Base-by-base conservation (phyloP, 2,113 vertebrate species). In the Jaculus jaculus region DNA sequence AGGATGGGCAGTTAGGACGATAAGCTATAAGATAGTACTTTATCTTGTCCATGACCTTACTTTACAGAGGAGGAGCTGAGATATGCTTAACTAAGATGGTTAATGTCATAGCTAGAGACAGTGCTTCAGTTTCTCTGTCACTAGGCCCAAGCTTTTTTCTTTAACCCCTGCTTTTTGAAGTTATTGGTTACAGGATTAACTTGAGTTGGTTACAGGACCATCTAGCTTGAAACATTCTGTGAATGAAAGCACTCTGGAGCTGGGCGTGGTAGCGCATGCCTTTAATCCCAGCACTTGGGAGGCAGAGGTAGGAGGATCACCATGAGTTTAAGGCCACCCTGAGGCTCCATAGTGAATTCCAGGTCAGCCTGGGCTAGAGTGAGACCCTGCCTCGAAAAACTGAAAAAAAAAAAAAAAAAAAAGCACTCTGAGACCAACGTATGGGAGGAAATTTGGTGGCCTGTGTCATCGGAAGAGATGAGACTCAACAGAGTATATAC, bases 131-230 rank as follows among this genome's bases (percentile, higher is more conserved):
- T 79, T 77, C 66, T 51, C 83, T 5, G 18, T 81, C 68, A 58
- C 21, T 34, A n/a, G 42, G n/a, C 28, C 68, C 17, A n/a, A 71
- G 66, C 63, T 7, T 20, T 79, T 71, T 71, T n/a, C 17, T 34
- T 71, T 72, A 20, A 72, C 69, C n/a, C n/a, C 42, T 73, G 34
- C 54, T 87, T 93, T 89, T 94, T 16, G 7, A 58, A 47, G 11
- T 81, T 74, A 26, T 88, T 58, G 32, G 15, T 23, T 32, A 75
- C 65, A 92, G 66, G 72, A 88, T 89, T 80, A 79, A 86, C 82
- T 91, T 95, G 84, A 84, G 13, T 85, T 65, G 80, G 54, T 30
- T 80, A 28, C 65, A 81, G 51, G n/a, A 39, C 26, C 42, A 6
- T 84, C 7, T 28, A 58, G 78, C 71, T 90, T 10, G 37, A 87